Base-by-base conservation (phyloP, 2,888 invertebrate genomes). In the Agrilus biguttatus region DNA sequence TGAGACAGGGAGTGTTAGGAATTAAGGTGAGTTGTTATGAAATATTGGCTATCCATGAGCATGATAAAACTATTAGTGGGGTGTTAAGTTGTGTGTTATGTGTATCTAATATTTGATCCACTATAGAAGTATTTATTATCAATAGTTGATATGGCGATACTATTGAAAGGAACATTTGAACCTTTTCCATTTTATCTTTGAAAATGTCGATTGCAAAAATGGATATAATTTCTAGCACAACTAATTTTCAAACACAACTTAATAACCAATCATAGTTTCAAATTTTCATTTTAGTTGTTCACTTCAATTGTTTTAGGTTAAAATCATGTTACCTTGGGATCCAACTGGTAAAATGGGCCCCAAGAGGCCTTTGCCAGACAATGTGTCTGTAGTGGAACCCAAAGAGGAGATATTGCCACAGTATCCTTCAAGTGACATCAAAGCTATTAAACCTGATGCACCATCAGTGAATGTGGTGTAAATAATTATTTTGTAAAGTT, bases 281-380 rank as follows among this genome's bases (percentile, higher is more conserved):
- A 3, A 21, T 21, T 21, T 21, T 21, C 4, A 21, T 5, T 21
- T 21, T 21, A 33, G 6, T 63, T 83, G 54, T 82, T 81, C 42
- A 78, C 78, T 52, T 82, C 88, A 74, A 88, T 47, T 44, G 34
- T 50, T 50, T 14, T 36, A 57, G 57, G 63, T 95, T 1, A 98
- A 98, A 71, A 98, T 98, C 69, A 99, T 98, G 98, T 80, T 98
- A 70, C 96, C 96, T 36, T 95, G 91, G 80, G 98, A 98, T 73
- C 86, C 92, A 48, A 83, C 83, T 65, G 97, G 97, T 68, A 96
- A 97, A 74, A 89, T 82, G 59, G 98, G 97, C 42, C 97, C 97
- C 51, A 95, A 93, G 77, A 86, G 85, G 66, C 96, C 96, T 5
- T 78, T 98, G 61, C 98, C 98, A 39, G 98, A 98, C 69, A 89